These are phyloP conservation scores for Vesta saturnalis DNA, from an alignment of 2,888 invertebrate species.

Conservation along the genomic window DNA sequence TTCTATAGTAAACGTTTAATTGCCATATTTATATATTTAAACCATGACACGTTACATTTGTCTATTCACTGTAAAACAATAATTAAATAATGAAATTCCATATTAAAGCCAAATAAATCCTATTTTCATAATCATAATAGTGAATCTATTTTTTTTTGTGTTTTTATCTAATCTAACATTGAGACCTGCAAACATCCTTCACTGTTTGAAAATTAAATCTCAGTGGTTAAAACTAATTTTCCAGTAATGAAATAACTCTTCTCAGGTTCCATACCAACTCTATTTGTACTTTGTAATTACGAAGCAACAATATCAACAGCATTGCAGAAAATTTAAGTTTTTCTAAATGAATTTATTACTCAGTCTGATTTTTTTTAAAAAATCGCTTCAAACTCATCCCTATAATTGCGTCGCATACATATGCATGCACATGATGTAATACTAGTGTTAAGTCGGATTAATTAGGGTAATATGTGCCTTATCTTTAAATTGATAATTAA, in stretches of 20 bases:
- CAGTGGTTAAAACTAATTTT: slow-evolving; percentile 42
- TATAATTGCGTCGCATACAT: background rate
- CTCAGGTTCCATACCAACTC: slow-evolving; percentile 41
- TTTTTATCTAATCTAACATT: too few relatives aligned
- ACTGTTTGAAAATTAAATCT: slow-evolving; percentile 23
- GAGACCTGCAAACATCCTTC: slow-evolving; percentile 1
- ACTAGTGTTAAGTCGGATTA: background rate
- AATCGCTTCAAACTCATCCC: slow-evolving; percentile 10
- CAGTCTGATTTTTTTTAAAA: slow-evolving; percentile 12
- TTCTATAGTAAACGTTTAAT: background rate
- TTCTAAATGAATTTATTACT: slow-evolving; percentile 11
- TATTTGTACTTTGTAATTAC: slow-evolving; percentile 45
- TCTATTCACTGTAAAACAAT: too few relatives aligned
- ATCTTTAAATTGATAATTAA: too few relatives aligned
- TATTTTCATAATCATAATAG: too few relatives aligned
- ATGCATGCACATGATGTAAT: background rate
- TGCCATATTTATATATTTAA: too few relatives aligned
- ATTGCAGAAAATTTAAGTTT: slow-evolving; percentile 9
- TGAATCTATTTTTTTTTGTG: too few relatives aligned
- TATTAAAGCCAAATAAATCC: too few relatives aligned
- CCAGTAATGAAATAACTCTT: slow-evolving; percentile 46
- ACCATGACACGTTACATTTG: too few relatives aligned
- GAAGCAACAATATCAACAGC: slow-evolving; percentile 24
- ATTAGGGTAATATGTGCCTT: background rate
- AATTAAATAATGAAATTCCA: too few relatives aligned